Evolutionary conservation across 2,113 vertebrate species (phyloP), one percentile per base, ranked within the genome.

Genomic region (Puntigrus tetrazona): DNA sequence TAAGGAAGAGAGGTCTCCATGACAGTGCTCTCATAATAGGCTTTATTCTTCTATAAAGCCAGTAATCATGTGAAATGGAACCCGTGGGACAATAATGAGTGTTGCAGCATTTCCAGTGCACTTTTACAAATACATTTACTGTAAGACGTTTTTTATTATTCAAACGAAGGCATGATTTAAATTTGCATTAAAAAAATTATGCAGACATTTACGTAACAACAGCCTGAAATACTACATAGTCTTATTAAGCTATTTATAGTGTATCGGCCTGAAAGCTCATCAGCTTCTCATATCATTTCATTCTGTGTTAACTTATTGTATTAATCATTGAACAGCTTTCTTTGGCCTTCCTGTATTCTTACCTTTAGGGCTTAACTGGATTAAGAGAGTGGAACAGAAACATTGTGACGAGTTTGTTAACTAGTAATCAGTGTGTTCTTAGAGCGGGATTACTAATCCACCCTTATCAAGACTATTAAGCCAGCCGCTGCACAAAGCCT

Each of bases 321-420:
- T 75, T 25, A 61, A 50, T 87, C 47, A 73, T 70, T 85, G 69
- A 83, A 69, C 18, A 59, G 57, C 55, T 65, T 41, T 7, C 29
- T 78, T 88, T 82, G 52, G 41, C 9, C 70, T 52, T 57, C 81
- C 59, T 84, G 78, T 81, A 74, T 61, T 86, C 38, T 59, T 85
- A 25, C 57, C 29, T 74, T 83, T 4, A 61, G 67, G 79, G 59
- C 79, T 85, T 84, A 87, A 85, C 45, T 86, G 85, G 87, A 86
- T 88, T 86, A 88, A 73, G 81, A 82, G 82, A 86, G 73, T 47
- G 70, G 78, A 86, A 88, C 85, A 88, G 85, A 88, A 88, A 88
- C 87, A 88, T 84, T 88, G 87, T 88, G 78, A 82, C 65, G 70
- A 86, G 85, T 88, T 75, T 88, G 87, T 86, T 86, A 88, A 82